These are phyloP conservation scores for Trypoxylon attenuatum DNA, from an alignment of 2,888 invertebrate species.

Conservation along the genomic window DNA sequence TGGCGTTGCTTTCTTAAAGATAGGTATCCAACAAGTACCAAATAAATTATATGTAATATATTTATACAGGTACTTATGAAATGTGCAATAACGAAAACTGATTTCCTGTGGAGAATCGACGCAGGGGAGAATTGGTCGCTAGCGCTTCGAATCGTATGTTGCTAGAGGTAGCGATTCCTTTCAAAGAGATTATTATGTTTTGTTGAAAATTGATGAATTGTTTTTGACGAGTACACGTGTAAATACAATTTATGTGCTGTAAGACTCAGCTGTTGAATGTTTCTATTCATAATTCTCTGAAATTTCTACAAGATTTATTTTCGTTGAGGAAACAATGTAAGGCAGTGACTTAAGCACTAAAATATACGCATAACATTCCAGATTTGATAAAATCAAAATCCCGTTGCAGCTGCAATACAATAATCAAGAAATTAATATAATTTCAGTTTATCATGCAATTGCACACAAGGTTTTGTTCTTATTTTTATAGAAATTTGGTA, in stretches of 20 bases:
- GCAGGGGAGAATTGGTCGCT: too few species aligned
- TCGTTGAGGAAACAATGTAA: conserved; percentile 41
- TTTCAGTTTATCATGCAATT: too few species aligned
- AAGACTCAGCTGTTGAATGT: conserved; percentile 47
- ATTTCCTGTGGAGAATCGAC: too few species aligned
- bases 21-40: too few species aligned
- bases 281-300: conserved; percentile 48
- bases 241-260: conserved; percentile 55
- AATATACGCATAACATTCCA: conserved; percentile 44
- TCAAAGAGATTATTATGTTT: conserved; percentile 53
- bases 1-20: too few species aligned
- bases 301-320: conserved; percentile 46
- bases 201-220: conserved; percentile 53
- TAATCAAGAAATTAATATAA: conserved; percentile 5
- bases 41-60: too few species aligned
- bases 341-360: conserved; percentile 47
- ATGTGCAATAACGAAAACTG: too few species aligned
- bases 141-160: conserved; percentile 15
- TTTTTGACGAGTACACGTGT: conserved; percentile 54
- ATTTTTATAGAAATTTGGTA: too few species aligned
- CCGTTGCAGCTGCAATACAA: conserved; percentile 22
- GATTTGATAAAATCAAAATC: conserved; percentile 35
- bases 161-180: conserved; percentile 51
- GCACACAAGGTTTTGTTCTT: too few species aligned
- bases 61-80: too few species aligned